Evolutionary conservation across 2,888 invertebrate species (phyloP), one percentile per base, ranked within the genome.

Genomic region (Thelaira solivaga): DNA sequence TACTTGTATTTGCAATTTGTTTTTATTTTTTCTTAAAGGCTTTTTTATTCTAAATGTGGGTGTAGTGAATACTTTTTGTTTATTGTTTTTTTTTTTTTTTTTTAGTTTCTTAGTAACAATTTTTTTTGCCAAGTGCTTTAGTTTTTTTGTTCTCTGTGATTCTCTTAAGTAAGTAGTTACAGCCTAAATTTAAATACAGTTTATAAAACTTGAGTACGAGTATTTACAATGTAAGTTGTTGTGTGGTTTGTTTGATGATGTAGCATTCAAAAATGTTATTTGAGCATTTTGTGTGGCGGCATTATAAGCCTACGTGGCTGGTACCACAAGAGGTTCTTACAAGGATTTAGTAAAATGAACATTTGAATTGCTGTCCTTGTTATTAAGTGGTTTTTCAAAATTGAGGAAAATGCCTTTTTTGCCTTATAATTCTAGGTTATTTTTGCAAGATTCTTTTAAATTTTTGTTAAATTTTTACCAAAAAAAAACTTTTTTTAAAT

Each of bases 141-240:
- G 11, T 26, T 47, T 59, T 61, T n/a, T 59, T 39, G n/a, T 57
- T 45, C 36, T 13, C 11, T n/a, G 10, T 16, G 18, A 24, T 47
- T 47, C n/a, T 49, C 10, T 49, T 7, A 26, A 36, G n/a, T 36
- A 67, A 45, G 39, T 57, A 68, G 47, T 53, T 62, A 11, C 34
- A 59, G 26, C 65, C 49, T 59, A 67, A 74, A 67, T 59, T 67
- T 43, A 5, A 59, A 57, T 51, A 59, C 43, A 41, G 16, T 73
- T 47, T 24, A 34, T 51, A 47, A 61, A 22, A 49, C 36, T 41
- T 18, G 22, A 41, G 41, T 34, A 22, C 26, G n/a, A n/a, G n/a
- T n/a, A n/a, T n/a, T n/a, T n/a, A n/a, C n/a, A n/a, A n/a, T n/a
- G n/a, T 45, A 24, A 36, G 13, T 22, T 64, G 41, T 43, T 62